Evolutionary conservation across 2,888 invertebrate species (phyloP).

Genomic region (Drosophila eohydei): DNA sequence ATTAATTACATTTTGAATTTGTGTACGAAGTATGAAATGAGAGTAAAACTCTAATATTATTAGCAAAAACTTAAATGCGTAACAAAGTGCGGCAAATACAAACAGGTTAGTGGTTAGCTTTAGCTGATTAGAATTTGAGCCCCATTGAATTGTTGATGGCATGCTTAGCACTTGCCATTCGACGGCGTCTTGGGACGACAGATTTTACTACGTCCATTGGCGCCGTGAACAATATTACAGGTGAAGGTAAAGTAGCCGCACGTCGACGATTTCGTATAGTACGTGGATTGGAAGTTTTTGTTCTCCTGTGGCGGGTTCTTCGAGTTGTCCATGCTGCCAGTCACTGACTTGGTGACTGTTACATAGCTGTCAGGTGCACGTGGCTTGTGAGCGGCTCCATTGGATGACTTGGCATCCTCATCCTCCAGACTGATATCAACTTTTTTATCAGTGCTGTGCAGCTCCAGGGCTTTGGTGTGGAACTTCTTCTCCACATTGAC

Average conservation of each 20-base stretch:
- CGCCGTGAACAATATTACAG: conserved; percentile 91
- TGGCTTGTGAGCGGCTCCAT: conserved; percentile 57
- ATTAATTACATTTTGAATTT: conserved; percentile 69
- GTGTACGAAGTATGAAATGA: conserved; percentile 55
- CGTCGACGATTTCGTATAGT: conserved; percentile 94
- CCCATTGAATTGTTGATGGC: conserved; percentile 45
- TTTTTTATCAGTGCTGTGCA: conserved; percentile 72
- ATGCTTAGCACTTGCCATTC: conserved; percentile 87
- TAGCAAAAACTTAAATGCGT: conserved; percentile 55
- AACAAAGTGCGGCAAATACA: conserved; percentile 56
- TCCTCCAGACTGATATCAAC: conserved; percentile 71
- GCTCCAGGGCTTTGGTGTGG: conserved; percentile 83
- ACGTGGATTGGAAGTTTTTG: conserved; percentile 91
- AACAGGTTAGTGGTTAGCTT: conserved; percentile 45
- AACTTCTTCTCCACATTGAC: conserved; percentile 84
- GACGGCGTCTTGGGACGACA: conserved; percentile 92
- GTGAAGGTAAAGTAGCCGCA: conserved; percentile 95
- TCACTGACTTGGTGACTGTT: conserved; percentile 92
- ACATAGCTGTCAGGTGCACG: conserved; percentile 89
- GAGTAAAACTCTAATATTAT: conserved; percentile 56
- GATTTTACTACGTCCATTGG: conserved; percentile 91
- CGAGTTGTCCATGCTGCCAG: conserved; percentile 88
- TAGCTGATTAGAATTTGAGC: conserved; percentile 59
- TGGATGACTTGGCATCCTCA: conserved; percentile 47
- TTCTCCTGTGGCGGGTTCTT: conserved; percentile 87